A percentile compares a stretch with the other conserved stretches of the same genome.
Conservation (phyloP, 2,797 vertebrate genomes). For the Buphagus erythrorhynchus region DNA sequence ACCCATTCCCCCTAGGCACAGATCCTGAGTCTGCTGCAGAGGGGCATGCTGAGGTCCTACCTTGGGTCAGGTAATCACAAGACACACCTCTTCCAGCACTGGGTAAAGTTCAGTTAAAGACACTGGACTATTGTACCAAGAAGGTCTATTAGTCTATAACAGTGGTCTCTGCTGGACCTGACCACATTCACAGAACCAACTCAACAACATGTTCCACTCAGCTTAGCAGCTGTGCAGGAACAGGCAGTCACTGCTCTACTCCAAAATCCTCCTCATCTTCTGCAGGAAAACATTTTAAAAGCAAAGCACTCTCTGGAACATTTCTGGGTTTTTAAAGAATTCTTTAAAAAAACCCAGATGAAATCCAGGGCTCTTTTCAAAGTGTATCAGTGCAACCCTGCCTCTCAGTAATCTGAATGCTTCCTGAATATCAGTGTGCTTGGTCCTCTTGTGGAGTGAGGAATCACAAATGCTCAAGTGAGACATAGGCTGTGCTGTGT, state of each 20-base stretch:
- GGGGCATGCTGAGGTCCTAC: too few species aligned
- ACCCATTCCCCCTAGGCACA: not conserved
- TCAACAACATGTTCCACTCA: not conserved
- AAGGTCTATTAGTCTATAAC: not conserved
- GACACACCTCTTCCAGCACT: not conserved
- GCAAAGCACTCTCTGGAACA: not conserved
- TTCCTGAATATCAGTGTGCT: not conserved
- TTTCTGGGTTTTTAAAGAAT: not conserved
- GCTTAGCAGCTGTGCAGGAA: not conserved
- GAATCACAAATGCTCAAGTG: not conserved
- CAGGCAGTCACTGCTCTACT: not conserved
- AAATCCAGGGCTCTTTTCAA: not conserved
- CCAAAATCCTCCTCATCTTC: not conserved
- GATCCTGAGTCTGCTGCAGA: fast-evolving
- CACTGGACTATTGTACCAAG: not conserved
- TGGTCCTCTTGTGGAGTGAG: not conserved
- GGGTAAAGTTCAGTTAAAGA: not conserved
- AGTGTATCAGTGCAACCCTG: not conserved
- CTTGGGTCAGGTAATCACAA: not conserved
- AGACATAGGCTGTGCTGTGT: not conserved
- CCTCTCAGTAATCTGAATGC: not conserved
- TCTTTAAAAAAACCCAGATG: not conserved
- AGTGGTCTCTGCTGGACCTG: not conserved
- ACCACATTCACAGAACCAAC: not conserved
- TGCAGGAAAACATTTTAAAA: not conserved